phyloP scores from a whole-genome alignment of 2,797 vertebrate species.

The Platyrinchus mystaceus region DNA sequence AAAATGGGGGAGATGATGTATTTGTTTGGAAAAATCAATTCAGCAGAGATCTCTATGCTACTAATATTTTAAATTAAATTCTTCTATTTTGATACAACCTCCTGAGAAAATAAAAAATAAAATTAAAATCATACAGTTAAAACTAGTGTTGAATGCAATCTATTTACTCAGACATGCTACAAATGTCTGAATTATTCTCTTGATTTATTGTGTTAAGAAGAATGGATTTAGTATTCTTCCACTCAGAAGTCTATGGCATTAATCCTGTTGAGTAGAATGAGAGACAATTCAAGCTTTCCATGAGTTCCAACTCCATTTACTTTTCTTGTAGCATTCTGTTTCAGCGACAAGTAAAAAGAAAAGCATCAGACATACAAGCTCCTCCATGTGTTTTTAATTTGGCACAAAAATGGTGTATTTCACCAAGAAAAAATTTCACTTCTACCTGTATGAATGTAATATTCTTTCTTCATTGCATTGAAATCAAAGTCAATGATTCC shows the following conservation, averaged over 20 bases:
- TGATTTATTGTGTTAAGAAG: neutral
- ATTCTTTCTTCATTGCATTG: neutral
- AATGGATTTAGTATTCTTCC: neutral
- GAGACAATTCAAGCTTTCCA: neutral
- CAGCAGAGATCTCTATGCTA: neutral
- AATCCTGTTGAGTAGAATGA: neutral
- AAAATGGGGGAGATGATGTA: fast-evolving
- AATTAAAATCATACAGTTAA: neutral
- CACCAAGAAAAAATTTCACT: neutral
- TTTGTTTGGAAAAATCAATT: neutral
- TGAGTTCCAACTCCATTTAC: neutral
- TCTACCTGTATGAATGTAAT: neutral
- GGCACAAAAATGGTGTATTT: neutral
- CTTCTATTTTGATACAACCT: neutral
- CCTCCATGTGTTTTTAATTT: conserved; percentile 1
- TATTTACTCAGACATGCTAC: neutral
- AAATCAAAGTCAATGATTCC: neutral
- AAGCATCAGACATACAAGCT: neutral
- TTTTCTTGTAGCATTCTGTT: neutral
- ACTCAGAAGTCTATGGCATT: neutral
- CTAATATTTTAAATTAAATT: neutral
- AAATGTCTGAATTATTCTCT: neutral
- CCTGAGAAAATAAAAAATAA: neutral
- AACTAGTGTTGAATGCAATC: neutral
- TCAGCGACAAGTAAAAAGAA: neutral